Percentiles rank a stretch among this genome's conserved stretches.
These are phyloP conservation scores for Syngnathus floridae DNA, from an alignment of 2,113 vertebrate genomes.

Conservation along the genomic window DNA sequence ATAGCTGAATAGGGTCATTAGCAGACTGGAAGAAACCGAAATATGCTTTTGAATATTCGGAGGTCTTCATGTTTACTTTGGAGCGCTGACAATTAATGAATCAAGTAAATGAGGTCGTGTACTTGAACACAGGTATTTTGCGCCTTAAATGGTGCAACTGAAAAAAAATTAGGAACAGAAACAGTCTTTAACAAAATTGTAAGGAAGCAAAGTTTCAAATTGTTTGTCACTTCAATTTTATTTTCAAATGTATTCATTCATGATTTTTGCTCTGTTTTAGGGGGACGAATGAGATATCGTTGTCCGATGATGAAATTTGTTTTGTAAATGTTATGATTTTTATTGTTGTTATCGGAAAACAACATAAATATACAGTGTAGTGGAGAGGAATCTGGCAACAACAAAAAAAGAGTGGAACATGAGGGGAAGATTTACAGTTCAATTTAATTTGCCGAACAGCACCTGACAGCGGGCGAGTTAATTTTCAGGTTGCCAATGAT, in stretches of 20 bases:
- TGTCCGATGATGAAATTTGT: neutral
- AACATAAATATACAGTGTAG: too few relatives aligned
- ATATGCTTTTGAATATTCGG: neutral
- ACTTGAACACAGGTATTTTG: neutral
- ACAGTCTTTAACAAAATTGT: neutral
- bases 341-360: neutral
- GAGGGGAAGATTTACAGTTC: too few relatives aligned
- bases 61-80: neutral
- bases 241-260: neutral
- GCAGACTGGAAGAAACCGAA: slow-evolving; percentile 5
- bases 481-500: neutral
- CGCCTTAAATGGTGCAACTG: neutral
- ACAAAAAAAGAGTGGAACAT: too few relatives aligned
- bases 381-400: too few relatives aligned
- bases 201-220: neutral
- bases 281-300: neutral
- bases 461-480: neutral
- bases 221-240: neutral
- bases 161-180: neutral
- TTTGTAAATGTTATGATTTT: neutral
- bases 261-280: neutral
- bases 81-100: neutral
- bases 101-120: too few relatives aligned
- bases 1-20: slow-evolving; percentile 42
- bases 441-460: neutral